Percentiles rank a stretch among this genome's conserved stretches.
These are phyloP conservation scores for Rhabditoides inermis DNA, from an alignment of 2,888 invertebrate species.

Conservation along the genomic window DNA sequence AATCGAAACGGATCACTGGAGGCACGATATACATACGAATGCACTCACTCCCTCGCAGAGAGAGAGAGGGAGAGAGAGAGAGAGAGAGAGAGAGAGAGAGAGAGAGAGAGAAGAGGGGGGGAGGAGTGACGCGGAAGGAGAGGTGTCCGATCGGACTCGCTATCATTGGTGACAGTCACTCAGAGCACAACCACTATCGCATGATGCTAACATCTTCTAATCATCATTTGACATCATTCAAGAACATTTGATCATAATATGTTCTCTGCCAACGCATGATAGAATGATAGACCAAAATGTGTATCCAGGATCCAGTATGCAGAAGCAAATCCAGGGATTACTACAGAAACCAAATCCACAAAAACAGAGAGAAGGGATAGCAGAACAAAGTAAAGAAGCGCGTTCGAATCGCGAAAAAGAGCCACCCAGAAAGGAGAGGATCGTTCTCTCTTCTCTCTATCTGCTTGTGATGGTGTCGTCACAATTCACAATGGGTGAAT, in stretches of 20 bases:
- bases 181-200: background rate
- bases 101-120: background rate
- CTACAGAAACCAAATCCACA: background rate
- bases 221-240: too few species aligned
- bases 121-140: background rate
- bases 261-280: too few species aligned
- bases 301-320: too few species aligned
- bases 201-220: background rate
- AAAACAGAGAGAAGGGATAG: background rate
- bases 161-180: too few species aligned
- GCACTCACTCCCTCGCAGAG: too few species aligned
- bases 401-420: background rate
- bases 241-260: too few species aligned
- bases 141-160: too few species aligned
- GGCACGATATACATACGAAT: too few species aligned
- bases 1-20: too few species aligned
- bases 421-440: background rate
- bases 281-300: background rate
- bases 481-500: too few species aligned
- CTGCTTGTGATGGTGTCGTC: too few species aligned
- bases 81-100: constrained; percentile 1
- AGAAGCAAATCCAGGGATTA: background rate
- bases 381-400: background rate
- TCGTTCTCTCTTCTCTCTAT: too few species aligned
- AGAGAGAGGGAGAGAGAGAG: background rate